Evolutionary conservation across 2,888 invertebrate genomes (phyloP).

Genomic region (Sphaeridia pumilis): DNA sequence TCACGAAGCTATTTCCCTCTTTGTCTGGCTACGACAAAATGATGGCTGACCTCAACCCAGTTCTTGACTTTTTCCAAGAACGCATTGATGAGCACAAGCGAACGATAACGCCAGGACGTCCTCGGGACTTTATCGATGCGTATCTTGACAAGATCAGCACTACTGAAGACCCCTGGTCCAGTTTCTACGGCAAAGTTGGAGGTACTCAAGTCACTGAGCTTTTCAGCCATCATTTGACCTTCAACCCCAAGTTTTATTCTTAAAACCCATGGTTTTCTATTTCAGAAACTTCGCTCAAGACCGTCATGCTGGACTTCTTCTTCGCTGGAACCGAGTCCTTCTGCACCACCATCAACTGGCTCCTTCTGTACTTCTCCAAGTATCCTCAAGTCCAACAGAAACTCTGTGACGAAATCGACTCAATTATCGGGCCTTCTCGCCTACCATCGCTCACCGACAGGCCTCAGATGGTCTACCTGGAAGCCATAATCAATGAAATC

Average conservation of each 20-base stretch:
- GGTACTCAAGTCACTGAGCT: slow-evolving; percentile 9
- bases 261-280: too few relatives aligned
- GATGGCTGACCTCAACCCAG: slow-evolving; percentile 13
- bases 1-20: slow-evolving; percentile 12
- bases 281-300: slow-evolving; percentile 12
- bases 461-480: slow-evolving; percentile 25
- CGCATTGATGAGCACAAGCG: slow-evolving; percentile 21
- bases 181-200: slow-evolving; percentile 21
- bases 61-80: slow-evolving; percentile 11
- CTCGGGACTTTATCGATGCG: slow-evolving; percentile 32
- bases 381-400: slow-evolving; percentile 24
- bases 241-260: too few relatives aligned
- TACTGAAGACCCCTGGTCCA: slow-evolving; percentile 18
- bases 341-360: slow-evolving; percentile 24
- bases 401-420: slow-evolving; percentile 23
- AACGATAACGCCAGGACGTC: slow-evolving; percentile 38
- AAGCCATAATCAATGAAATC: slow-evolving; percentile 26
- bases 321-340: slow-evolving; percentile 24
- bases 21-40: slow-evolving; percentile 17
- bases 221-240: too few relatives aligned
- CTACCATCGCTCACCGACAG: slow-evolving; percentile 20
- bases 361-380: slow-evolving; percentile 20
- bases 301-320: slow-evolving; percentile 22
- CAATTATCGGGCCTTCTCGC: slow-evolving; percentile 19
- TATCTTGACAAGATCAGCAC: slow-evolving; percentile 25